phyloP scores from a whole-genome alignment of 2,113 vertebrate genomes.

The Anarrhichthys ocellatus region DNA sequence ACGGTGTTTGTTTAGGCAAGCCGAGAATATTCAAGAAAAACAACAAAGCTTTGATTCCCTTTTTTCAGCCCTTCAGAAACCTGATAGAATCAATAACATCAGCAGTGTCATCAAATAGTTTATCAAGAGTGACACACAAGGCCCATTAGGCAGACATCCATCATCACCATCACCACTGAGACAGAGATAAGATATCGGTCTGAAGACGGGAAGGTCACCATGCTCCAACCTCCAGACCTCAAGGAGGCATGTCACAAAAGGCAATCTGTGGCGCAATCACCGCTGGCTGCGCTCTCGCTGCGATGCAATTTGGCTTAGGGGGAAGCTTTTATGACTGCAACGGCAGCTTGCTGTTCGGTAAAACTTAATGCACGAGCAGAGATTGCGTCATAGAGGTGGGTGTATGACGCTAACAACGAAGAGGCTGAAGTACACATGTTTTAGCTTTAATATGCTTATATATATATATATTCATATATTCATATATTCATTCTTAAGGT shows the following conservation, averaged over 20 bases:
- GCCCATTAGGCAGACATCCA: slow-evolving; percentile 32
- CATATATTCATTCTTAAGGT: too few relatives aligned
- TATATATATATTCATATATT: not conserved
- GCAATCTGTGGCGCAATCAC: slow-evolving; percentile 44
- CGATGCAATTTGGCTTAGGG: slow-evolving; percentile 34
- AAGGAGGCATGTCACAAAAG: slow-evolving; percentile 40
- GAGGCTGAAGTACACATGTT: not conserved
- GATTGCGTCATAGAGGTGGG: slow-evolving; percentile 5
- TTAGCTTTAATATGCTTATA: too few relatives aligned
- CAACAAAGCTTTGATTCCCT: not conserved
- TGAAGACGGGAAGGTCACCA: slow-evolving; percentile 29
- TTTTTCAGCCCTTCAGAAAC: not conserved
- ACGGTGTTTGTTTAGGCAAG: not conserved
- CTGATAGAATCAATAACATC: slow-evolving; percentile 17
- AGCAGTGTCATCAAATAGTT: slow-evolving; percentile 2
- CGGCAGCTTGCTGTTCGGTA: slow-evolving; percentile 20
- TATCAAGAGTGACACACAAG: slow-evolving; percentile 28
- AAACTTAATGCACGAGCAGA: slow-evolving; percentile 13
- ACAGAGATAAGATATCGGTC: slow-evolving; percentile 38
- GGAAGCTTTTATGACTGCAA: slow-evolving; percentile 41
- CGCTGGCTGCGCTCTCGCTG: not conserved
- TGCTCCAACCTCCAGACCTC: slow-evolving; percentile 19
- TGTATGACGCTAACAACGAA: not conserved
- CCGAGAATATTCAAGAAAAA: not conserved
- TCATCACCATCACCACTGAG: slow-evolving; percentile 16